phyloP scores from a whole-genome alignment of 92 coral and sea anemone genomes.

The Pocillopora meandrina region DNA sequence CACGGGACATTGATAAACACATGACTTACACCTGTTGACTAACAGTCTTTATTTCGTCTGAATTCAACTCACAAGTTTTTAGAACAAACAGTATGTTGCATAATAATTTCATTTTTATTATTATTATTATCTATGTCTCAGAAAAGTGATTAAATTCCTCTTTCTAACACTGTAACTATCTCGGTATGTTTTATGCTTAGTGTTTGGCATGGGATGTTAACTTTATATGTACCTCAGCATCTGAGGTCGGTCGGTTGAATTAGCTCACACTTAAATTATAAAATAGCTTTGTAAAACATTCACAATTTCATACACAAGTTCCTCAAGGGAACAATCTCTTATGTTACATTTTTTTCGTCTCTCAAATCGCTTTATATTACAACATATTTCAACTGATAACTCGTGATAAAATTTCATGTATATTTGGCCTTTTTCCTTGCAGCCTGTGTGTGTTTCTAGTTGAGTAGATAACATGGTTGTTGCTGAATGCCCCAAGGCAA shows the following conservation, averaged over 20 bases:
- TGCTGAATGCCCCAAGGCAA: conserved; percentile 33
- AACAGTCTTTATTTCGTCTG: conserved; percentile 8
- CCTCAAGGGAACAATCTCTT: conserved; percentile 21
- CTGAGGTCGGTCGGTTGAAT: not conserved
- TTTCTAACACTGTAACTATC: conserved; percentile 1
- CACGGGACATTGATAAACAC: conserved; percentile 3
- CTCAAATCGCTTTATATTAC: conserved; percentile 39
- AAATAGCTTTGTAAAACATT: conserved; percentile 36
- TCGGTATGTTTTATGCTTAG: not conserved
- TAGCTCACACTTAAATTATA: conserved; percentile 19
- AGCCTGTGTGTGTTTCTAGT: not conserved
- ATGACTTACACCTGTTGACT: conserved; percentile 22
- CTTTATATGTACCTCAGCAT: too few species aligned
- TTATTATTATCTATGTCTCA: conserved; percentile 7
- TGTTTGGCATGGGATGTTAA: too few species aligned
- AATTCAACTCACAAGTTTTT: conserved; percentile 20
- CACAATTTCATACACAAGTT: conserved; percentile 44
- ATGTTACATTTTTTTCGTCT: conserved; percentile 33
- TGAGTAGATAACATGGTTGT: conserved; percentile 15
- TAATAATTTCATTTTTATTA: not conserved
- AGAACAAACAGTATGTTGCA: conserved; percentile 1
- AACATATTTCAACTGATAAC: conserved; percentile 10
- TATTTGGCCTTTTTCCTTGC: not conserved
- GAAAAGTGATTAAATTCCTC: conserved; percentile 12
- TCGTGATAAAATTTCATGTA: conserved; percentile 23